Conservation (phyloP, 2,113 vertebrate genomes). For the Heterotis niloticus region DNA sequence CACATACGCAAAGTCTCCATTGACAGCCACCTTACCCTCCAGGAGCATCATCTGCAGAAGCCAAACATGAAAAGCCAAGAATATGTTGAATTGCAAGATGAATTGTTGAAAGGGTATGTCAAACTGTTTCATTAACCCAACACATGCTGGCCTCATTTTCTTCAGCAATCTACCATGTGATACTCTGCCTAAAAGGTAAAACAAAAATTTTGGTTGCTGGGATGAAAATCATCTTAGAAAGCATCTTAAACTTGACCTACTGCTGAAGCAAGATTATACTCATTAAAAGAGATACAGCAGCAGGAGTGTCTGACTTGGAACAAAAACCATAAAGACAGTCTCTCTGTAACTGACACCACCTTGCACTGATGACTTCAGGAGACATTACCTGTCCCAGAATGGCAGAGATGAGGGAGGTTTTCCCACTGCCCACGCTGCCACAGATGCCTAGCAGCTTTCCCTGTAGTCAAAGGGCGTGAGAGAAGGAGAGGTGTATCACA, state of each 20-base stretch:
- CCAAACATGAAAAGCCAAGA: not conserved
- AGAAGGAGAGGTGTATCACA: not conserved
- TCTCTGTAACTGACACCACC: not conserved
- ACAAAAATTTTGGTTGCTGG: too few relatives aligned
- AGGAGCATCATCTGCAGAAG: slow-evolving; percentile 75
- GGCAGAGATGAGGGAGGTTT: slow-evolving; percentile 85
- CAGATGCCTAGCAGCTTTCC: slow-evolving; percentile 87
- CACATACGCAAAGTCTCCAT: slow-evolving; percentile 80
- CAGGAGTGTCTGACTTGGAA: not conserved
- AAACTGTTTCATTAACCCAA: too few relatives aligned
- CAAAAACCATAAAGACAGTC: not conserved
- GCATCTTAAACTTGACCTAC: too few relatives aligned
- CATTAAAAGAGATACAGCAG: too few relatives aligned
- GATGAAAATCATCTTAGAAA: too few relatives aligned
- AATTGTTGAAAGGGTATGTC: too few relatives aligned
- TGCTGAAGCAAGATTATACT: too few relatives aligned
- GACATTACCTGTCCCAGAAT: slow-evolving; percentile 81
- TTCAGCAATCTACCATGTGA: too few relatives aligned
- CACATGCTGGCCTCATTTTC: too few relatives aligned
- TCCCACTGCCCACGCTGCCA: slow-evolving; percentile 88
- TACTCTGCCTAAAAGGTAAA: too few relatives aligned
- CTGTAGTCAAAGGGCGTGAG: slow-evolving; percentile 47
- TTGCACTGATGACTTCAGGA: too few relatives aligned
- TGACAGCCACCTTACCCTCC: slow-evolving; percentile 78
- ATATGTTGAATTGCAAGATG: too few relatives aligned